Conservation (phyloP, 2,797 vertebrate species). For the Phalanger gymnotis region DNA sequence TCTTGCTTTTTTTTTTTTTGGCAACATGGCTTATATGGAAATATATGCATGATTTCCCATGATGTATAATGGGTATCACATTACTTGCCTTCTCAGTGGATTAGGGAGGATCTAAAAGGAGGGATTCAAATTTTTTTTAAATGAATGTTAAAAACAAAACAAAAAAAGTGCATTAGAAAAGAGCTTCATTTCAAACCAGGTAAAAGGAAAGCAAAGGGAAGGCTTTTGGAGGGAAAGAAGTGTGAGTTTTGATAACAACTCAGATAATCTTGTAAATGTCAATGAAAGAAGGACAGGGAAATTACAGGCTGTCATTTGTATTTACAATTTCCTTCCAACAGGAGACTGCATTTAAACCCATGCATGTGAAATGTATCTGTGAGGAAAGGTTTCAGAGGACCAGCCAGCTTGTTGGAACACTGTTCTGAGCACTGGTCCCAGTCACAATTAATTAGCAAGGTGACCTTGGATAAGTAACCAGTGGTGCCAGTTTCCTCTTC, state of each 20-base stretch:
- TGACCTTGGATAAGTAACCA: not conserved
- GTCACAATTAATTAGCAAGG: not conserved
- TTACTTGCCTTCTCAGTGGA: not conserved
- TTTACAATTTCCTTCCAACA: conserved; percentile 69
- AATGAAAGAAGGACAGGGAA: conserved; percentile 78
- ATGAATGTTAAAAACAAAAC: not conserved
- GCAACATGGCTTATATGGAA: not conserved
- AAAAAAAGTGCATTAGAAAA: not conserved
- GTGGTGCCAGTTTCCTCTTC: not conserved
- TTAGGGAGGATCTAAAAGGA: not conserved
- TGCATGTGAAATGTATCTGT: conserved; percentile 75
- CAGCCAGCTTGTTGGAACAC: not conserved
- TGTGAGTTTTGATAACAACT: conserved; percentile 19
- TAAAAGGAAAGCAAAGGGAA: conserved; percentile 1
- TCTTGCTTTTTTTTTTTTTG: not conserved
- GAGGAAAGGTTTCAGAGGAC: conserved; percentile 68
- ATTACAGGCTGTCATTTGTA: conserved; percentile 80
- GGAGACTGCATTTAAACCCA: conserved; percentile 72
- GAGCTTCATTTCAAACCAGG: conserved; percentile 5
- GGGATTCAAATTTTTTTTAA: not conserved
- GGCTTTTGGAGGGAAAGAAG: conserved; percentile 6
- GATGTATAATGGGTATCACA: not conserved
- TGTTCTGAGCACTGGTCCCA: not conserved
- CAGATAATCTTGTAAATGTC: conserved; percentile 76
- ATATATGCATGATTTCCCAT: not conserved